Evolutionary conservation across 2,797 vertebrate species (phyloP).

Genomic region (Lateolabrax maculatus): DNA sequence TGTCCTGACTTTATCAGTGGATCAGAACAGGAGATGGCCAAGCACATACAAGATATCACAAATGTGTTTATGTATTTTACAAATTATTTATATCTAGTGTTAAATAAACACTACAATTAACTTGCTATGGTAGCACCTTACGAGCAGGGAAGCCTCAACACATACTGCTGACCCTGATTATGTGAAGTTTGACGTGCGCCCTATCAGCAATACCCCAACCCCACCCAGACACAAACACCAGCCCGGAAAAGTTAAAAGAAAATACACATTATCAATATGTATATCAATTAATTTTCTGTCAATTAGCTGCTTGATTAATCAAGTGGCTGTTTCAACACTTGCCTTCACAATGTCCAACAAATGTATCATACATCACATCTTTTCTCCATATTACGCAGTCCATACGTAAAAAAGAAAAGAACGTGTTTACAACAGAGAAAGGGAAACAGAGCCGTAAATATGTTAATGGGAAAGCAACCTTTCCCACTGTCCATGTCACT

Average conservation of each 20-base stretch:
- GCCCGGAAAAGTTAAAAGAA: too few species aligned
- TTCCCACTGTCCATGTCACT: conserved; percentile 68
- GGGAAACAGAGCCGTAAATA: not conserved
- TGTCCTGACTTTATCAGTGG: too few species aligned
- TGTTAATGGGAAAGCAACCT: conserved; percentile 58
- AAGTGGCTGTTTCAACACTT: not conserved
- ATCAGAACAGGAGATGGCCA: too few species aligned
- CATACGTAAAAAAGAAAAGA: not conserved
- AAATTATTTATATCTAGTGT: too few species aligned
- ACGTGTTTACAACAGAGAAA: not conserved
- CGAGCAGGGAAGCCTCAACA: not conserved
- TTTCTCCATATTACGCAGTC: not conserved
- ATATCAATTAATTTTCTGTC: not conserved
- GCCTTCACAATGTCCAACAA: not conserved
- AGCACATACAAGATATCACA: not conserved
- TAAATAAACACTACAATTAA: too few species aligned
- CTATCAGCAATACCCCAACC: not conserved
- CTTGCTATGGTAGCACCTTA: not conserved
- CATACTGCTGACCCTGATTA: not conserved
- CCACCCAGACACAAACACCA: not conserved
- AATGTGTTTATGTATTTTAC: too few species aligned
- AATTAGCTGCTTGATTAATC: not conserved
- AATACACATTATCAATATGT: too few species aligned
- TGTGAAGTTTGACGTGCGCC: too few species aligned
- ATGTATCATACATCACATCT: not conserved